A percentile compares a stretch with the other conserved stretches of the same genome.
These are phyloP conservation scores for Patella depressa DNA, from an alignment of 2,888 invertebrate genomes.

Conservation along the genomic window DNA sequence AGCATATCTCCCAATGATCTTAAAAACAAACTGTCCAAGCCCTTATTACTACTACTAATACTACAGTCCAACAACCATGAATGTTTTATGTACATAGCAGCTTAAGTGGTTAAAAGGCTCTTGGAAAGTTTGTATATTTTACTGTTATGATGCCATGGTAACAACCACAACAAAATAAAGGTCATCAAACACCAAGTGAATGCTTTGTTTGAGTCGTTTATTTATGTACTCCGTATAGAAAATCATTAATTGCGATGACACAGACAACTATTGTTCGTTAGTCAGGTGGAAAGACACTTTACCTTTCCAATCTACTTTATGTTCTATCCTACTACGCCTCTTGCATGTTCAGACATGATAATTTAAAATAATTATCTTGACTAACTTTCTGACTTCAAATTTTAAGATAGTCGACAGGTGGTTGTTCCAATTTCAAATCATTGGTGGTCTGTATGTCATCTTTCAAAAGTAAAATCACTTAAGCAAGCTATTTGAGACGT, in stretches of 20 bases:
- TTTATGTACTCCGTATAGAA: not conserved
- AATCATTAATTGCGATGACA: conserved; percentile 5
- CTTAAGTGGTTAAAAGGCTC: conserved; percentile 19
- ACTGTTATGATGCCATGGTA: conserved; percentile 23
- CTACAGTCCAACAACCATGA: no score
- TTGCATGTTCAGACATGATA: no score
- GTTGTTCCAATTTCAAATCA: no score
- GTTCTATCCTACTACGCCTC: not conserved
- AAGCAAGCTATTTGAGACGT: no score
- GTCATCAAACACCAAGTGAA: conserved; percentile 19
- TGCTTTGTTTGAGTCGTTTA: conserved; percentile 10
- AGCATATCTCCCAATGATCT: no score
- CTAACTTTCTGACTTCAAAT: no score
- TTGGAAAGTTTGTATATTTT: conserved; percentile 19
- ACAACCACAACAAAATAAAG: conserved; percentile 14
- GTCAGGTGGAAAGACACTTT: not conserved
- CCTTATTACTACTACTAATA: no score
- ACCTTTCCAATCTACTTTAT: not conserved
- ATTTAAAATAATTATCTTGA: no score
- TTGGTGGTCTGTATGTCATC: no score
- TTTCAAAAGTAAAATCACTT: no score
- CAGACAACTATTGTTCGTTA: not conserved
- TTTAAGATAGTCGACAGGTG: no score
- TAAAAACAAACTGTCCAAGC: no score
- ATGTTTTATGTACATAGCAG: not conserved